Base-by-base conservation (phyloP, 2,888 invertebrate species). In the Ligdia adustata region DNA sequence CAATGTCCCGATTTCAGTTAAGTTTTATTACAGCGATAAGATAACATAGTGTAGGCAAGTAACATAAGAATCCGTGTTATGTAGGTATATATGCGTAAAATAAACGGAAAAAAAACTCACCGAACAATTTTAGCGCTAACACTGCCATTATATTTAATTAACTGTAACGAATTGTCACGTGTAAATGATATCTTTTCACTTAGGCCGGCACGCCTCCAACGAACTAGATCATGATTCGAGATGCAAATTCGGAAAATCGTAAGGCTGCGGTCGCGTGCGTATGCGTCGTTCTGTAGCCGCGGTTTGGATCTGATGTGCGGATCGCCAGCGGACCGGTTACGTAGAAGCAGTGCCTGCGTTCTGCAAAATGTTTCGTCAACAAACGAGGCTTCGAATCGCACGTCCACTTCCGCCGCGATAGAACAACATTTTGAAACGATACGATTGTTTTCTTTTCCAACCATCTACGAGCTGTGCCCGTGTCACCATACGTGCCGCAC, bases 91-190 rank as follows among this genome's bases (percentile, higher is more conserved):
- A 14, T 26, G 1, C 15, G 22, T 22, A 6, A 22, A 22, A 6
- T 6, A 4, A 22, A 22, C 2, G 3, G 9, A 35, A 40, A 48
- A 52, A 48, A 45, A 51, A 49, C 87, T 81, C 43, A 87, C 87
- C 84, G 42, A 86, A 77, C 63, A 76, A 57, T 61, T 86, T 86
- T 32, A 85, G 55, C 62, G 71, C 72, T 52, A 86, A 75, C 68
- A 84, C 76, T 66, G 86, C 86, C 87, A 87, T 87, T 66, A 14
- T 74, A 28, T 28, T 42, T 39, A 39, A 39, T 47, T 44, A 42
- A 22, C 4, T 6, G 2, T 4, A 7, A 6, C 1, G n/a, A 18
- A 43, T 44, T 20, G 20, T 61, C 65, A 66, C 62, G 11, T 55
- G 12, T 57, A n/a, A n/a, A n/a, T n/a, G n/a, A n/a, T n/a, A n/a